Evolutionary conservation across 2,113 vertebrate species (phyloP).

Genomic region (pig (Sus scrofa)): T2T-Sscrofa CM000828.6:57425001-57425500

Average conservation of each 20-base stretch:
- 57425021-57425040: neutral
- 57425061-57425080: too few species aligned
- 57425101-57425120: neutral
- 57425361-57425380: neutral
- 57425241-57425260: neutral
- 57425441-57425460: neutral
- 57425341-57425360: neutral
- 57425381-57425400: neutral
- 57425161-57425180: neutral
- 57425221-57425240: neutral
- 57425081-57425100: neutral
- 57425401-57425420: neutral
- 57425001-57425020: neutral
- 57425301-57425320: neutral
- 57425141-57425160: neutral
- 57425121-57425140: neutral
- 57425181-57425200: neutral
- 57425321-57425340: neutral
- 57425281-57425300: neutral
- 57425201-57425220: neutral
- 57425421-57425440: constrained; percentile 18
- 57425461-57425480: neutral
- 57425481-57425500: neutral
- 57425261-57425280: neutral
- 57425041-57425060: neutral